Conservation (phyloP, 2,113 vertebrate species). For the Macquaria australasica region DNA sequence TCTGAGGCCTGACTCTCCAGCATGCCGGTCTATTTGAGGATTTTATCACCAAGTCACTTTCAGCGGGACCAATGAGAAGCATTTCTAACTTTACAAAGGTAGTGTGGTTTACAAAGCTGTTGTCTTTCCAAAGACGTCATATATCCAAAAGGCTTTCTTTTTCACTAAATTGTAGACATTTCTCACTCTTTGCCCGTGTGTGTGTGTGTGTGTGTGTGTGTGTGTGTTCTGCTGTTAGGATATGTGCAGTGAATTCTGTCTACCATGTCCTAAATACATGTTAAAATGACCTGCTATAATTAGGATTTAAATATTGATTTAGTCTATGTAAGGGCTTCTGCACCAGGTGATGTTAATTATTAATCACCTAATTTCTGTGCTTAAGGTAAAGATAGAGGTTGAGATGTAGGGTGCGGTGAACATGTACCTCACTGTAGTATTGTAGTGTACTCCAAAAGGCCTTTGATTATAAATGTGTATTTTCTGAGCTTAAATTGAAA, state of each 20-base stretch:
- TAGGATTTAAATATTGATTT: slow-evolving; percentile 70
- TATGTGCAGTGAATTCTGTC: neutral
- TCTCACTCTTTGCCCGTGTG: neutral
- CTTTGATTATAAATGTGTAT: neutral
- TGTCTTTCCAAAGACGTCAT: neutral
- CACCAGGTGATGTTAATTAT: slow-evolving; percentile 62
- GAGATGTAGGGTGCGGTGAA: slow-evolving; percentile 25
- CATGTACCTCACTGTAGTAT: neutral
- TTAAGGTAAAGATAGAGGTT: slow-evolving; percentile 60
- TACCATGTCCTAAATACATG: slow-evolving; percentile 27
- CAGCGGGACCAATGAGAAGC: neutral
- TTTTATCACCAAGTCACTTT: neutral
- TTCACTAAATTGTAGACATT: neutral
- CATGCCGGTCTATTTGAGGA: neutral
- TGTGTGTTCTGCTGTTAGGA: neutral
- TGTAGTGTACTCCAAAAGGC: neutral
- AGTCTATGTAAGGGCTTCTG: slow-evolving; percentile 54
- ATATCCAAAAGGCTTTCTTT: neutral
- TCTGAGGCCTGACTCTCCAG: slow-evolving; percentile 32
- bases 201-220: neutral
- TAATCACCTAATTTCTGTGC: slow-evolving; percentile 67
- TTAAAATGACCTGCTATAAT: slow-evolving; percentile 50
- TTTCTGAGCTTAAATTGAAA: neutral
- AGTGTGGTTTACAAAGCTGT: neutral
- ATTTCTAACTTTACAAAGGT: slow-evolving; percentile 2